Evolutionary conservation across 2,888 invertebrate species (phyloP).

Genomic region (Oeneis ivallda): DNA sequence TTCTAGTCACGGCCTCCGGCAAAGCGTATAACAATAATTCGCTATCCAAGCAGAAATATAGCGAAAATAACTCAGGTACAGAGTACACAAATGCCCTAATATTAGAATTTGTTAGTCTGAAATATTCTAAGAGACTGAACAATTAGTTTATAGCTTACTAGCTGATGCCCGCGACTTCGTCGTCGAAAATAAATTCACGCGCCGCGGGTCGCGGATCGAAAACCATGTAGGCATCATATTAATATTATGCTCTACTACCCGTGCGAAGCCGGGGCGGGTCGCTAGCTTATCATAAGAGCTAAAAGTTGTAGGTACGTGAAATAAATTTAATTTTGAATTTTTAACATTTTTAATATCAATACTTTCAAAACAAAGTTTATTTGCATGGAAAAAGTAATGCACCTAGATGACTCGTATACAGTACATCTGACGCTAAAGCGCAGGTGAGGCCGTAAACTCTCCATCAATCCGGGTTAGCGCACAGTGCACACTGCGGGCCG

Average conservation of each 20-base stretch:
- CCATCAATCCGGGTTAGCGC: constrained; percentile 24
- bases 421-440: neutral
- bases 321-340: too few relatives aligned
- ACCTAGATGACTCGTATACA: neutral
- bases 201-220: too few relatives aligned
- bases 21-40: constrained; percentile 42
- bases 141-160: neutral
- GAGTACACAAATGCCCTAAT: neutral
- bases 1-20: constrained; percentile 39
- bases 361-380: too few relatives aligned
- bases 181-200: too few relatives aligned
- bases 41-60: constrained; percentile 36
- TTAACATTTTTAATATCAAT: too few relatives aligned
- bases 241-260: too few relatives aligned
- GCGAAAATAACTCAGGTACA: constrained; percentile 30
- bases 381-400: neutral
- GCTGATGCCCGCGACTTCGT: too few relatives aligned
- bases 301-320: too few relatives aligned
- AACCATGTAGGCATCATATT: too few relatives aligned
- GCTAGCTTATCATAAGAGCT: too few relatives aligned
- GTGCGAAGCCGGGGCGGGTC: too few relatives aligned
- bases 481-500: constrained; percentile 33
- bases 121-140: neutral
- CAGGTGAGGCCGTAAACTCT: constrained; percentile 14
- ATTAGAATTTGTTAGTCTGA: constrained; percentile 9